Conservation (phyloP, 2,113 vertebrate species). For the Alethe castanea region DNA sequence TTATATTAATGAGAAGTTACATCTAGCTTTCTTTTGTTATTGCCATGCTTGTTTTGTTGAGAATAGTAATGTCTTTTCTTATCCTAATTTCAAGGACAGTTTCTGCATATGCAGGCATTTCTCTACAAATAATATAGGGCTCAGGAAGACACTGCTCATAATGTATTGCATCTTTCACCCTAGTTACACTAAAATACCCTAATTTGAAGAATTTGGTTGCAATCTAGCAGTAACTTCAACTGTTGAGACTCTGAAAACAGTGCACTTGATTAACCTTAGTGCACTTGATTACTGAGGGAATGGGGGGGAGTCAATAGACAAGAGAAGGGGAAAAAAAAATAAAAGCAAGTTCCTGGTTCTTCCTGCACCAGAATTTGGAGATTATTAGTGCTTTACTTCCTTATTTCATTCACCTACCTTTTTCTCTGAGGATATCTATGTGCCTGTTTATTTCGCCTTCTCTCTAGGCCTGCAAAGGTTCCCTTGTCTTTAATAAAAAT, state of each 20-base stretch:
- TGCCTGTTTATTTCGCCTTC: neutral
- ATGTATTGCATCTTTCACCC: rapidly evolving
- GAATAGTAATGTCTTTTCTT: neutral
- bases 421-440: neutral
- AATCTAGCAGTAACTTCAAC: neutral
- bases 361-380: neutral
- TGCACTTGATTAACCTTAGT: neutral
- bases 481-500: neutral
- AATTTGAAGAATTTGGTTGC: neutral
- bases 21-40: neutral
- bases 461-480: neutral
- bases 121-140: neutral
- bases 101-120: neutral
- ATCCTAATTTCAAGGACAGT: neutral
- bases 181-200: neutral
- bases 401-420: neutral
- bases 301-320: rapidly evolving
- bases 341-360: neutral
- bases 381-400: neutral
- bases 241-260: neutral
- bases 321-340: neutral
- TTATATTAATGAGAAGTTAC: neutral
- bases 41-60: neutral
- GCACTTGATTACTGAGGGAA: neutral
- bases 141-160: neutral